Base-by-base conservation (phyloP, 2,888 invertebrate genomes). In the Zygothrica quintamaculata region DNA sequence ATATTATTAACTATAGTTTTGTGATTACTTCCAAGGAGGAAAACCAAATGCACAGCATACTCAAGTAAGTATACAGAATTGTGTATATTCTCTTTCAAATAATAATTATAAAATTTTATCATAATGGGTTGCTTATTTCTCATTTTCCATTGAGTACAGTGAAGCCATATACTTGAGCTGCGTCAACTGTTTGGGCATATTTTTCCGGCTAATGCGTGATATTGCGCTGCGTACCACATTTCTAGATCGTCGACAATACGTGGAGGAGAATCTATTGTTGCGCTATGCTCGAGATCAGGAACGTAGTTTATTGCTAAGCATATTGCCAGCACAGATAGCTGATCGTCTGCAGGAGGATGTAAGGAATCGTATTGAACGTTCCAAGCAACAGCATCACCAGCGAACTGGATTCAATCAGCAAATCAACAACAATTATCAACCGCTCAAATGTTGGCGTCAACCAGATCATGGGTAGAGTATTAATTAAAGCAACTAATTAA, bases 211-310 rank as follows among this genome's bases (percentile, higher is more conserved):
- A 75, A 94, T 97, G 93, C 96, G 96, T 70, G 98, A 98, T 91
- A 94, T 98, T 40, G 95, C 96, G 12, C 95, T 96, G 68, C 92
- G 97, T 65, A 93, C 96, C 65, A 96, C 97, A 0, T 98, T 98
- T 89, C 92, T 98, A 56, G 97, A 98, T 88, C 93, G 96, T 31
- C 92, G 97, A 64, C 96, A 95, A 33, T 97, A 95, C 85, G 95
- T 98, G 12, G 96, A 97, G 90, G 95, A 96, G 50, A 97, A 96
- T 44, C 92, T 96, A 40, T 93, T 96, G 77, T 91, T 97, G 15
- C 95, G 95, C 73, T 95, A 95, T 88, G 97, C 97, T 66, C 94
- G 96, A 87, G 95, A 96, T 78, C 97, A 97, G 92, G 97, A 97
- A 96, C 96, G 97, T 90, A 94, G 95, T 79, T 92, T 98, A 1